Evolutionary conservation across 1,140 invertebrate species (phyloP).

Genomic region (Formica selysi): DNA sequence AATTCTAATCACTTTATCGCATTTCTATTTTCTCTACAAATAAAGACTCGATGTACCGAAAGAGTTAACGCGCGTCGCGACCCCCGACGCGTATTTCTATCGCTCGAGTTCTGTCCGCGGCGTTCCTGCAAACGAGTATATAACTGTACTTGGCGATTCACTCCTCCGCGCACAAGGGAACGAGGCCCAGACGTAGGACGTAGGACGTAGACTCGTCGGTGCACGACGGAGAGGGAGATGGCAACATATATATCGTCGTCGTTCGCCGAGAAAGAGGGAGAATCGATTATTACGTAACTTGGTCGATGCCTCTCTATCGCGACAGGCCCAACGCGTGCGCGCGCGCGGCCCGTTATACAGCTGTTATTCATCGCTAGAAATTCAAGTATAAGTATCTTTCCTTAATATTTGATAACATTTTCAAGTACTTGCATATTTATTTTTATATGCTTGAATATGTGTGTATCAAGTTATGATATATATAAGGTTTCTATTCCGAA

Average conservation of each 20-base stretch:
- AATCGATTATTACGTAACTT: slow-evolving; percentile 77
- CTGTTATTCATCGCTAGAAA: slow-evolving; percentile 58
- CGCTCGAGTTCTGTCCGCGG: slow-evolving; percentile 69
- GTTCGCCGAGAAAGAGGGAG: slow-evolving; percentile 50
- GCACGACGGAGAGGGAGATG: slow-evolving; percentile 25
- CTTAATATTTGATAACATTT: background rate
- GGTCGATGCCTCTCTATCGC: slow-evolving; percentile 45
- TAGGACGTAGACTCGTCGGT: slow-evolving; percentile 49
- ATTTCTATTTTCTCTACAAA: background rate
- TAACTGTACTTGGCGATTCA: slow-evolving; percentile 80
- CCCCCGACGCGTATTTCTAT: slow-evolving; percentile 16
- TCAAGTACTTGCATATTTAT: too few relatives aligned
- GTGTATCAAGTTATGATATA: too few relatives aligned
- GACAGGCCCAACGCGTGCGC: background rate
- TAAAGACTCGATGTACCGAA: background rate
- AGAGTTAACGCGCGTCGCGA: background rate
- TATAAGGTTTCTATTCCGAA: too few relatives aligned
- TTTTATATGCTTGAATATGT: too few relatives aligned
- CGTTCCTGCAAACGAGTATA: slow-evolving; percentile 76
- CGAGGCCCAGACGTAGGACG: slow-evolving; percentile 36
- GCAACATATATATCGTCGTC: slow-evolving; percentile 9
- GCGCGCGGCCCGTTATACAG: slow-evolving; percentile 49
- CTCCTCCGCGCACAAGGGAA: slow-evolving; percentile 67
- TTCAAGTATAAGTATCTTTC: background rate
- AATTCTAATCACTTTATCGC: too few relatives aligned